Evolutionary conservation across 2,113 vertebrate species (phyloP).

Genomic region (Paramisgurnus dabryanus): DNA sequence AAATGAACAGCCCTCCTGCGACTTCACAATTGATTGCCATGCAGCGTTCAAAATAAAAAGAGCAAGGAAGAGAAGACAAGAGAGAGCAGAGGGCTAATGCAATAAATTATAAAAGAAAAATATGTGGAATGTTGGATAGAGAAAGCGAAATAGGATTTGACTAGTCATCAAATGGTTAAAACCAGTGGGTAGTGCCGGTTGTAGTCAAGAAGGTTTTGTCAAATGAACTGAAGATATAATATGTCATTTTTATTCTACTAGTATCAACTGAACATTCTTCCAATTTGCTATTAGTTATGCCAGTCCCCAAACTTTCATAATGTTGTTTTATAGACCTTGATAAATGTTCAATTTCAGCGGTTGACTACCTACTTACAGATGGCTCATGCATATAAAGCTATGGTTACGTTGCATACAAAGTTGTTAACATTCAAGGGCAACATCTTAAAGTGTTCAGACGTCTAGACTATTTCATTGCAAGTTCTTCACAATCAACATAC

Average conservation of each 20-base stretch:
- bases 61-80: slow-evolving; percentile 19
- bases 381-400: neutral
- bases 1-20: slow-evolving; percentile 50
- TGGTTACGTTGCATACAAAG: too few species aligned
- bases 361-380: neutral
- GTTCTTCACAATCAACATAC: slow-evolving; percentile 21
- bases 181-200: neutral
- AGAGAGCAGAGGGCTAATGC: neutral
- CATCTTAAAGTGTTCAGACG: slow-evolving; percentile 50
- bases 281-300: neutral
- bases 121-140: neutral
- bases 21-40: slow-evolving; percentile 57
- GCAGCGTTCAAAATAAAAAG: slow-evolving; percentile 46
- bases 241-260: too few species aligned
- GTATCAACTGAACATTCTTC: neutral
- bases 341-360: too few species aligned
- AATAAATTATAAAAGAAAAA: slow-evolving; percentile 32
- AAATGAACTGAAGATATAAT: neutral
- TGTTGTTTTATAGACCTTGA: neutral
- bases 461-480: slow-evolving; percentile 42
- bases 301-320: neutral
- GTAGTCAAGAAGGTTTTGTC: neutral
- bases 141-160: slow-evolving; percentile 12
- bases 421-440: slow-evolving; percentile 58
- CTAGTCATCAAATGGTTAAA: neutral